phyloP scores from a whole-genome alignment of 2,797 vertebrate species.

The Melanotaenia nigrans region DNA sequence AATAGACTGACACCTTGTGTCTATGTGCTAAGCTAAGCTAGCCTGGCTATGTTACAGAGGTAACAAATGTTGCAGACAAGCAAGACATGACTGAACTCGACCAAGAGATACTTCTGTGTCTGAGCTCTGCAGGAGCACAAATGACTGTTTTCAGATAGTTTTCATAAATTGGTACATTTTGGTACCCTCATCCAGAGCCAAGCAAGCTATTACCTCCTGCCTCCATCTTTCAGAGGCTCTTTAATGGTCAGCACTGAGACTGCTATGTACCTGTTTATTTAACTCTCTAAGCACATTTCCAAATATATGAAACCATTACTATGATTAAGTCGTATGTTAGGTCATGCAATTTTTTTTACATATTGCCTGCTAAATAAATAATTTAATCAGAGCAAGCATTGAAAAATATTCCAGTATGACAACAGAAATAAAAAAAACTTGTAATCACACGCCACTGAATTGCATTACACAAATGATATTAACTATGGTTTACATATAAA shows the following conservation, averaged over 20 bases:
- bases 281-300: background rate
- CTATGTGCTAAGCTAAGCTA: background rate
- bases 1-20: background rate
- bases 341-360: too few species aligned
- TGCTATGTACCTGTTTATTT: background rate
- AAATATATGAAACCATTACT: background rate
- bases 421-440: background rate
- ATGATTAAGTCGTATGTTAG: background rate
- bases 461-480: background rate
- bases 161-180: conserved; percentile 11
- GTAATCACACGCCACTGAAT: background rate
- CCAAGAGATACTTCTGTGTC: background rate
- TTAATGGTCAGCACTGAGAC: background rate
- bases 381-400: background rate
- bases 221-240: background rate
- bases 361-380: background rate
- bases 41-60: background rate
- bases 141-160: background rate
- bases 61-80: background rate
- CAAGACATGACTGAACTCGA: background rate
- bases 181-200: background rate
- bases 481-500: conserved; percentile 1
- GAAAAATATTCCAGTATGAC: background rate
- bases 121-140: background rate
- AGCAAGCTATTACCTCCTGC: background rate